phyloP scores from a whole-genome alignment of 2,113 vertebrate genomes.

The Bujurquina vittata region DNA sequence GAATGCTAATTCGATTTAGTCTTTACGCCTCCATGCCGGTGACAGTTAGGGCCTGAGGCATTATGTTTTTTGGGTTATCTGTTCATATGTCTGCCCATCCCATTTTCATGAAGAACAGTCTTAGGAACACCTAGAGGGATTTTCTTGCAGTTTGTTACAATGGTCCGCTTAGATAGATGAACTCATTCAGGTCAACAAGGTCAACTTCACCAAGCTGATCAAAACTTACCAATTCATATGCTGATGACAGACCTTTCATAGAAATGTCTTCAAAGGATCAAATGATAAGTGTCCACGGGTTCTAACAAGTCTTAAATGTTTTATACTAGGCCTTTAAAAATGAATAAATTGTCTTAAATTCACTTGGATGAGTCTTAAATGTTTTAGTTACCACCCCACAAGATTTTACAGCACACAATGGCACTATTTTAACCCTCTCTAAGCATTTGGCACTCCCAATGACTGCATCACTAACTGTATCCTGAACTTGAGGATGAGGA shows the following conservation, averaged over 20 bases:
- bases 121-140: too few relatives aligned
- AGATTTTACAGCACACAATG: not conserved
- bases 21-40: not conserved
- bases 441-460: not conserved
- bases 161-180: not conserved
- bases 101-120: too few relatives aligned
- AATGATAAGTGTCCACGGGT: not conserved
- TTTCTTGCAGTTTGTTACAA: not conserved
- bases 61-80: not conserved
- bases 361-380: not conserved
- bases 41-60: not conserved
- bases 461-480: not conserved
- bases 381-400: not conserved
- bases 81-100: too few relatives aligned
- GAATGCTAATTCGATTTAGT: not conserved
- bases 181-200: not conserved
- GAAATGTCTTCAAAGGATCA: not conserved
- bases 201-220: not conserved
- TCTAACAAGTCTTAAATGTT: not conserved
- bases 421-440: not conserved
- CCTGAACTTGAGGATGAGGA: too few relatives aligned
- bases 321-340: not conserved
- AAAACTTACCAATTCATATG: not conserved
- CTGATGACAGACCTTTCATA: not conserved
- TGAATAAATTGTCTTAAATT: not conserved